Evolutionary conservation across 2,797 vertebrate genomes (phyloP), one percentile per base, ranked within the genome.

Genomic region (Menidia menidia): DNA sequence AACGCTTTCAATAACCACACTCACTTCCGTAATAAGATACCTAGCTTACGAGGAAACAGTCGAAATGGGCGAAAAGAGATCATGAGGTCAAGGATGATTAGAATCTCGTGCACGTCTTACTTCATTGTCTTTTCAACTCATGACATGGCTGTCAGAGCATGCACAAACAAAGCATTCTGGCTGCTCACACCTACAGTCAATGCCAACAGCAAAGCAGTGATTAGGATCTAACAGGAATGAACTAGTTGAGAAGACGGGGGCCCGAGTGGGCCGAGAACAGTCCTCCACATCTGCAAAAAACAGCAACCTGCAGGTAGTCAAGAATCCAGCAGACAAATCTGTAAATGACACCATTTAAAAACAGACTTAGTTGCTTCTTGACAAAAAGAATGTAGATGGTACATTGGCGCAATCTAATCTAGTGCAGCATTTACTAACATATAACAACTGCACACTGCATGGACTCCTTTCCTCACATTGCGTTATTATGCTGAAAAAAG

Each of bases 151-250:
- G 85, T 41, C 15, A 51, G 31, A 68, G 59, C 67, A 25, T 18
- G 13, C 18, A 54, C 48, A 68, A 1, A 52, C 55, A 64, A 31
- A 58, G 60, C 58, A 64, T 64, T 32, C 48, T 6, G 57, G 1
- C 67, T 77, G 32, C 68, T 73, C 51, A 45, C 30, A 56, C 60
- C 33, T 32, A 58, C 41, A 73, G 67, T 68, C 48, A 55, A n/a
- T 54, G 70, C 73, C 74, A 60, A 60, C 3, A 35, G 78, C 61
- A 64, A 73, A 78, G 73, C 50, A 12, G 32, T 35, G 67, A 87
- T 81, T 59, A 63, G 2, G n/a, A 83, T 66, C 64, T 30, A 69
- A 85, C 83, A 87, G 87, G 83, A 88, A 81, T 60, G 71, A 80
- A 86, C 79, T 66, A 61, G 85, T 79, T 61, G 55, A 45, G 60